Base-by-base conservation (phyloP, 2,113 vertebrate species). In the human (Homo sapiens) region DNA sequence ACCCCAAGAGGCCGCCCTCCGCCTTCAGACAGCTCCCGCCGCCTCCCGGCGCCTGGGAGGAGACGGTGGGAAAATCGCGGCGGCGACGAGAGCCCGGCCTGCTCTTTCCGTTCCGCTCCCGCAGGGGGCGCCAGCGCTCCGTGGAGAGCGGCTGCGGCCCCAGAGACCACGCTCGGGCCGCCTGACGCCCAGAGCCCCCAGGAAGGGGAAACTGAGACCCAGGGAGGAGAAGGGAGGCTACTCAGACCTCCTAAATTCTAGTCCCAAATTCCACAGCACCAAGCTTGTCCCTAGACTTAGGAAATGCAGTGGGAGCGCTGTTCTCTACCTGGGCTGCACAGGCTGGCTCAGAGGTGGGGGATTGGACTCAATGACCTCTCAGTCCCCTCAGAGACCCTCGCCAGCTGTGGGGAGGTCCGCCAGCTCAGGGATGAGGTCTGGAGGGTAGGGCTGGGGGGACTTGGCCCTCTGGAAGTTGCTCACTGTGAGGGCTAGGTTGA, bases 91-190 rank as follows among this genome's bases (percentile, higher is more conserved):
- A 66, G 25, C 32, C 13, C 8, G 27, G 50, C 16, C 70, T 92
- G 95, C 61, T 30, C 27, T 64, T 64, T 12, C 45, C 48, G 6
- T 48, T 0, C 18, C 0, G 0, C 0, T 68, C 96, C 98, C 90
- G 94, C 97, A 97, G 98, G 94, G 95, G 93, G 66, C 88, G 93
- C 85, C 59, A 0, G 85, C 72, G 88, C 85, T 96, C 90, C 88
- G 43, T 27, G 66, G 59, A 97, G 92, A 92, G 55, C 27, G 40
- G 17, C 57, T 0, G 6, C 9, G 4, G 20, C 27, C 4, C 0
- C 61, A 10, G 87, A 40, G 70, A 14, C 16, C 40, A 2, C 6
- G 17, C 25, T 76, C 10, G 0, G 32, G 55, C 2, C 10, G 20
- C 23, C 6, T 10, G 18, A 1, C 17, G 22, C 22, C n/a, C 6